Percentiles rank a stretch among this genome's conserved stretches.
Conservation (phyloP, 2,797 vertebrate species). For the Dicrostonyx torquatus region DNA sequence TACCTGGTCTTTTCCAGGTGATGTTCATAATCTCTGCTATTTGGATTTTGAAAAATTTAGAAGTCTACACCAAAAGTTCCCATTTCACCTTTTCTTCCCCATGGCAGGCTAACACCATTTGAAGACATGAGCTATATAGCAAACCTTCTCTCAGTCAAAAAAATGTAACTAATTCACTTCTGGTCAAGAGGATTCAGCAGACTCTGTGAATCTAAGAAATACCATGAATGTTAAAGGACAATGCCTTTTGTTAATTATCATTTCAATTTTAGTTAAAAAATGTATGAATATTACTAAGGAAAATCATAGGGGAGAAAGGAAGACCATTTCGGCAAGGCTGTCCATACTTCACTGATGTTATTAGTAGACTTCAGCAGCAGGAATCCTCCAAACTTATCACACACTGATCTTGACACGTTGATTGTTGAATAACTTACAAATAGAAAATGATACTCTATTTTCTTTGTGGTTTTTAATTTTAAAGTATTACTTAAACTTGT, state of each 20-base stretch:
- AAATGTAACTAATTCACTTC: background rate
- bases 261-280: background rate
- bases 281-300: background rate
- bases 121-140: background rate
- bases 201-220: background rate
- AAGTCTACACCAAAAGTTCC: background rate
- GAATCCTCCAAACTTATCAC: rapidly evolving
- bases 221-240: background rate
- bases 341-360: background rate
- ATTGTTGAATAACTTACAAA: background rate
- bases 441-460: background rate
- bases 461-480: background rate
- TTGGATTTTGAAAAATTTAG: background rate
- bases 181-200: background rate
- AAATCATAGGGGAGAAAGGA: background rate
- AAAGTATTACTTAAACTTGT: background rate
- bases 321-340: background rate
- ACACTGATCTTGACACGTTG: background rate
- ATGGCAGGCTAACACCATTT: background rate
- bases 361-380: background rate
- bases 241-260: background rate
- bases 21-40: background rate
- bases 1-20: background rate
- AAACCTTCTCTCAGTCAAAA: background rate
- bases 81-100: background rate